Evolutionary conservation across 2,888 invertebrate genomes (phyloP).

Genomic region (Parnassius mnemosyne): DNA sequence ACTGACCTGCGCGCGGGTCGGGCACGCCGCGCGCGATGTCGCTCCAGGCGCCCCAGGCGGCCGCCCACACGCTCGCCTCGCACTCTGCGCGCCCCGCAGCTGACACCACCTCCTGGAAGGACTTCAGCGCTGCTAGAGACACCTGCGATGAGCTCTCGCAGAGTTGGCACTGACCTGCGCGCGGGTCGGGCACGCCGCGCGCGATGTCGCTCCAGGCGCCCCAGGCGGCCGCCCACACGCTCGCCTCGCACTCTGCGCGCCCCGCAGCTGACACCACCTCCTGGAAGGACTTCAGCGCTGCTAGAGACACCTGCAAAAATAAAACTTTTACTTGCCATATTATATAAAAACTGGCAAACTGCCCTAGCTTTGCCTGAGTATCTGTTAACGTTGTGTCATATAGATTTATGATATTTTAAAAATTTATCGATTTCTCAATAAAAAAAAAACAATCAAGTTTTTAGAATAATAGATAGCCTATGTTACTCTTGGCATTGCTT

Average conservation of each 20-base stretch:
- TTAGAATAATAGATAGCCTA: too few species aligned
- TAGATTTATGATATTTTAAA: too few species aligned
- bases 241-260: slow-evolving; percentile 84
- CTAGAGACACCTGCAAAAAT: slow-evolving; percentile 87
- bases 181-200: slow-evolving; percentile 55
- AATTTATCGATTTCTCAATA: too few species aligned
- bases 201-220: slow-evolving; percentile 92
- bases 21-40: slow-evolving; percentile 84
- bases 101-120: slow-evolving; percentile 96
- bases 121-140: slow-evolving; percentile 96
- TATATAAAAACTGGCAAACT: too few species aligned
- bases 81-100: slow-evolving; percentile 87
- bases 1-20: slow-evolving; percentile 18
- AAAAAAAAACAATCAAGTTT: too few species aligned
- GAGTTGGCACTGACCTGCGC: neutral
- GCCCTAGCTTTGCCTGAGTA: too few species aligned
- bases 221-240: slow-evolving; percentile 92
- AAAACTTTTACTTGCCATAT: too few species aligned
- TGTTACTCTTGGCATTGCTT: too few species aligned
- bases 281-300: slow-evolving; percentile 97
- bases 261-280: slow-evolving; percentile 92
- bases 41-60: slow-evolving; percentile 93
- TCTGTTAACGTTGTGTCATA: too few species aligned
- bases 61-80: slow-evolving; percentile 85
- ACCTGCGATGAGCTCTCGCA: slow-evolving; percentile 53